Conservation (phyloP, 2,888 invertebrate species). For the Melinopterus prodromus region DNA sequence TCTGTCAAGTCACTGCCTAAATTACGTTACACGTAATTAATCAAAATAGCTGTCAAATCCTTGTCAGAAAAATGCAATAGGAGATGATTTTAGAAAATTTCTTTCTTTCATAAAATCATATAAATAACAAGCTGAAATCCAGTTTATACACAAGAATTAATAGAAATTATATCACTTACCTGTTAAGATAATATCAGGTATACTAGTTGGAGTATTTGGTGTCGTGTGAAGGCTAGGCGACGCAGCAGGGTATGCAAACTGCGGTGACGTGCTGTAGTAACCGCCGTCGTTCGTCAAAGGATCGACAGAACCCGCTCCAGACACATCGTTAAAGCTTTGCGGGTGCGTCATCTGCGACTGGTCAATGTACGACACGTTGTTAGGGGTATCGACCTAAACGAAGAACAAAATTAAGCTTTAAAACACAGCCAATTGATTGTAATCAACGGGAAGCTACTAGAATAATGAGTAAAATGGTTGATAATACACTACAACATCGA, state of each 20-base stretch:
- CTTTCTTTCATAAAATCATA: too few species aligned
- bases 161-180: conserved; percentile 64
- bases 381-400: conserved; percentile 63
- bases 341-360: conserved; percentile 46
- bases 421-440: neutral
- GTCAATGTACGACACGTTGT: conserved; percentile 52
- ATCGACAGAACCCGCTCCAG: conserved; percentile 49
- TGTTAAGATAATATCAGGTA: conserved; percentile 85
- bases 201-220: conserved; percentile 80
- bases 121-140: too few species aligned
- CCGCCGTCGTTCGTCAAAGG: conserved; percentile 59
- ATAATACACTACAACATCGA: neutral
- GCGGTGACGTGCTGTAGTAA: conserved; percentile 68
- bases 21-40: too few species aligned
- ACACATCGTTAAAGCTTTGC: conserved; percentile 50
- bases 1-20: too few species aligned
- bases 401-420: neutral
- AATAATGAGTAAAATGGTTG: neutral
- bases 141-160: too few species aligned
- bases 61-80: too few species aligned
- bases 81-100: too few species aligned
- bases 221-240: conserved; percentile 61
- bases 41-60: too few species aligned
- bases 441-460: neutral
- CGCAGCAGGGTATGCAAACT: conserved; percentile 64